Percentiles rank a stretch among this genome's conserved stretches.
Evolutionary conservation across 2,888 invertebrate genomes (phyloP).

Genomic region (Chalcosyrphus nemorum): DNA sequence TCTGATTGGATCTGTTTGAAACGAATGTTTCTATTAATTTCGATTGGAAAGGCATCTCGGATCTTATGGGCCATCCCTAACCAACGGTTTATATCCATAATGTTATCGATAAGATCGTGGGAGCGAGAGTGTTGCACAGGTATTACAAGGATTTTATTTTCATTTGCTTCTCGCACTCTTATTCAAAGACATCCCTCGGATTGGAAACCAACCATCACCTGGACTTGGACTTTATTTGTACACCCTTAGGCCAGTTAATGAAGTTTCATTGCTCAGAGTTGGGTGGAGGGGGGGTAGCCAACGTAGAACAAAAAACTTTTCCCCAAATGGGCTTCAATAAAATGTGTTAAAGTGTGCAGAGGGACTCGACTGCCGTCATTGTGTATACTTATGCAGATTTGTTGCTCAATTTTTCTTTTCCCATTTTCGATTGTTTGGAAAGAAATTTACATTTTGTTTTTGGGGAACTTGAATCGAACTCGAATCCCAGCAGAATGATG

Average conservation of each 20-base stretch:
- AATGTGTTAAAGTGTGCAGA: constrained; percentile 57
- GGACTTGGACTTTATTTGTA: not conserved
- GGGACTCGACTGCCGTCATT: constrained; percentile 29
- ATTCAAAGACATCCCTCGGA: not conserved
- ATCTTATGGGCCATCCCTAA: not conserved
- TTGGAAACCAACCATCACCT: not conserved
- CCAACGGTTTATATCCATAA: not conserved
- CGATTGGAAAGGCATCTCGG: constrained; percentile 48
- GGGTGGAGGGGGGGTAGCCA: not conserved
- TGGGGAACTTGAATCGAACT: not conserved
- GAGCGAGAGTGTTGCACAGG: not conserved
- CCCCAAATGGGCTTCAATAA: constrained; percentile 61
- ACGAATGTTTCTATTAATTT: constrained; percentile 21
- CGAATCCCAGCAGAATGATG: not conserved
- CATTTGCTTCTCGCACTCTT: not conserved
- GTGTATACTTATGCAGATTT: constrained; percentile 68
- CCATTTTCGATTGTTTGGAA: not conserved
- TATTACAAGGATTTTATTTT: constrained; percentile 3
- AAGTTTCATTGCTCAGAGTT: constrained; percentile 8
- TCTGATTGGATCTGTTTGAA: not conserved
- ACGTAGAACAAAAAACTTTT: constrained; percentile 22
- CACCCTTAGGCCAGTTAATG: constrained; percentile 33
- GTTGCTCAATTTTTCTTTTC: constrained; percentile 39
- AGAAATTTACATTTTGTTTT: constrained; percentile 37
- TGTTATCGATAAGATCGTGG: constrained; percentile 42